Evolutionary conservation across 2,113 vertebrate genomes (phyloP).

Genomic region (Motacilla tschutschensis): DNA sequence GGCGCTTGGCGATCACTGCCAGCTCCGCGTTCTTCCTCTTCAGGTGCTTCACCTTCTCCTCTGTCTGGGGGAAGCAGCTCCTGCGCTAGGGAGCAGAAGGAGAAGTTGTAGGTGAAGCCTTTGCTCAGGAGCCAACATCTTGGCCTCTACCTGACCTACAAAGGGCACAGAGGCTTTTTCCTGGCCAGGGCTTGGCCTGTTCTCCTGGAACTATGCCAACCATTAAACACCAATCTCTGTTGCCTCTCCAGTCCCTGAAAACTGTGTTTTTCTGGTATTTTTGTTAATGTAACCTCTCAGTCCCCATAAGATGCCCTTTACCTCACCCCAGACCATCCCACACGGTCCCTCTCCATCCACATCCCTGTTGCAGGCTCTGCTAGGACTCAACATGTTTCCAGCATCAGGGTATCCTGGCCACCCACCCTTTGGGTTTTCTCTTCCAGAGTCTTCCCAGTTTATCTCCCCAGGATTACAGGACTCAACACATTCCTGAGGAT

Average conservation of each 20-base stretch:
- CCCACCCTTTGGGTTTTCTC: background rate
- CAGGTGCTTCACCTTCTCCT: slow-evolving; percentile 95
- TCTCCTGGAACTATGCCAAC: background rate
- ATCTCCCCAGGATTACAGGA: background rate
- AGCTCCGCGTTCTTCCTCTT: slow-evolving; percentile 95
- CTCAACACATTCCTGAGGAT: background rate
- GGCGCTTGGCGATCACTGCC: slow-evolving; percentile 91
- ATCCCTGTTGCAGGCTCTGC: accelerated
- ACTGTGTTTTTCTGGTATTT: background rate
- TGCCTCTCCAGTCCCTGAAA: background rate
- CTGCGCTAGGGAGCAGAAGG: slow-evolving; percentile 77
- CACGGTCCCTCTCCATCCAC: background rate
- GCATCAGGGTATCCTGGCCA: background rate
- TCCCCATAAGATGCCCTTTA: background rate
- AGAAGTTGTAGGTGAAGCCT: background rate
- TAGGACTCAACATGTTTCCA: background rate
- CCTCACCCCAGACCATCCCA: background rate
- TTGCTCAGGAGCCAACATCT: background rate
- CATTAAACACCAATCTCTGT: background rate
- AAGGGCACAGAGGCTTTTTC: background rate
- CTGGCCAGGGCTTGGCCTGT: background rate
- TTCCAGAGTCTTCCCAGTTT: background rate
- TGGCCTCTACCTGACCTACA: background rate
- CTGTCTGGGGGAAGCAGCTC: slow-evolving; percentile 91
- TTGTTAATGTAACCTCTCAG: background rate